Conservation (phyloP, 2,797 vertebrate genomes). For the Brachyalestes nurse region DNA sequence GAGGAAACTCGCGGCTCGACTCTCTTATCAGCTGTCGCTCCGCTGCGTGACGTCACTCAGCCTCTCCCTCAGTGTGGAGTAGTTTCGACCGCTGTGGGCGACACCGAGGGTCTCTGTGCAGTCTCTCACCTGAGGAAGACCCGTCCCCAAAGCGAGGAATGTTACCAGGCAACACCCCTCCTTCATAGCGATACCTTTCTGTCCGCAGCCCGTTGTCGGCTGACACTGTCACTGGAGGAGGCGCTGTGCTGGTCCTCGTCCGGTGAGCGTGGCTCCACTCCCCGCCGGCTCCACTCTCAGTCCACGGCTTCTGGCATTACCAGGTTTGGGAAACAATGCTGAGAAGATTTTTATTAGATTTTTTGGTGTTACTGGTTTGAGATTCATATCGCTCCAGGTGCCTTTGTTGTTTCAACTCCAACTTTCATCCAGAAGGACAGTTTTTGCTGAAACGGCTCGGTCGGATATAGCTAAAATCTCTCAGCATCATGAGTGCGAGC, state of each 20-base stretch:
- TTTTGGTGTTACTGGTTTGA: not conserved
- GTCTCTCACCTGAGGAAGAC: slow-evolving; percentile 24
- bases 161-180: slow-evolving; percentile 46
- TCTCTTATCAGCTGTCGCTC: slow-evolving; percentile 27
- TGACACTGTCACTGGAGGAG: slow-evolving; percentile 22
- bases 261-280: slow-evolving; percentile 13
- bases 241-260: slow-evolving; percentile 34
- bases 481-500: slow-evolving; percentile 79
- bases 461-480: slow-evolving; percentile 63
- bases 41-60: slow-evolving; percentile 56
- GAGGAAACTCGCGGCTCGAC: slow-evolving; percentile 39
- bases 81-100: slow-evolving; percentile 32
- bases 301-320: slow-evolving; percentile 34
- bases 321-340: slow-evolving; percentile 22
- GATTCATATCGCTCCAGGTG: slow-evolving; percentile 22
- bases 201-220: slow-evolving; percentile 13
- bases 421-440: slow-evolving; percentile 15
- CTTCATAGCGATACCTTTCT: slow-evolving; percentile 16
- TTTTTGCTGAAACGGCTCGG: slow-evolving; percentile 33
- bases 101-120: slow-evolving; percentile 12
- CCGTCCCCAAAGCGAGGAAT: slow-evolving; percentile 38
- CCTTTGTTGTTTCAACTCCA: not conserved
- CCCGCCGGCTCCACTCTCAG: slow-evolving; percentile 21
- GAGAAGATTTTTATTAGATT: not conserved
- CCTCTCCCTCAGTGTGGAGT: slow-evolving; percentile 41